A percentile compares a stretch with the other conserved stretches of the same genome.
Conservation (phyloP, 2,797 vertebrate species). For the Sebastes taczanowskii region DNA sequence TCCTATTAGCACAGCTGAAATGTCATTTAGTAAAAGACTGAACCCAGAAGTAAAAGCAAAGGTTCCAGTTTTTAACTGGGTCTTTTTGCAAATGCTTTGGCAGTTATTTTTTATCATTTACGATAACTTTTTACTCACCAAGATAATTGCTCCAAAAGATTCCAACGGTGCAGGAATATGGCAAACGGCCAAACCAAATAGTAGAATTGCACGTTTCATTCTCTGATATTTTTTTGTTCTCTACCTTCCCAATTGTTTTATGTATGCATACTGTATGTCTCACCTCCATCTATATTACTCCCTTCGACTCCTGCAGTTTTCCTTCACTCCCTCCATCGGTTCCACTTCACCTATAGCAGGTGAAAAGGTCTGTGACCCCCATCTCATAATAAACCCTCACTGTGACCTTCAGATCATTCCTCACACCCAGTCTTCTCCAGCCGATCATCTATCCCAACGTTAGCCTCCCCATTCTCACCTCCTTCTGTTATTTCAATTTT, state of each 20-base stretch:
- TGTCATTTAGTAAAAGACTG: neutral
- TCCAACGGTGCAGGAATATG: neutral
- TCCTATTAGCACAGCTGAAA: neutral
- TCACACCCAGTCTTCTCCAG: neutral
- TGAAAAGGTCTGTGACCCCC: neutral
- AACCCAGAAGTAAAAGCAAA: neutral
- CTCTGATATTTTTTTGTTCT: no score
- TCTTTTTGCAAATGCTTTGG: neutral
- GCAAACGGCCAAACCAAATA: no score
- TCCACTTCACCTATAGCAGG: neutral
- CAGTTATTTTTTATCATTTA: no score
- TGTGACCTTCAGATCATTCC: conserved; percentile 2
- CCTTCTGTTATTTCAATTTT: neutral
- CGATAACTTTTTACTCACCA: neutral
- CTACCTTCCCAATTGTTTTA: no score
- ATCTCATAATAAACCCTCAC: neutral
- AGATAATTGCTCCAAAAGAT: neutral
- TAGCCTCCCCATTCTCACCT: neutral
- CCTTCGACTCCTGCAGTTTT: neutral
- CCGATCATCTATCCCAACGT: neutral
- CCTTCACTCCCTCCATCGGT: neutral
- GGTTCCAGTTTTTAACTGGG: neutral
- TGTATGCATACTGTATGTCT: no score
- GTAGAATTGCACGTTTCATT: no score
- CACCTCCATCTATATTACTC: neutral